Percentiles rank a stretch among this genome's conserved stretches.
Conservation (phyloP, 2,888 invertebrate species). For the Asteroscopus sphinx region DNA sequence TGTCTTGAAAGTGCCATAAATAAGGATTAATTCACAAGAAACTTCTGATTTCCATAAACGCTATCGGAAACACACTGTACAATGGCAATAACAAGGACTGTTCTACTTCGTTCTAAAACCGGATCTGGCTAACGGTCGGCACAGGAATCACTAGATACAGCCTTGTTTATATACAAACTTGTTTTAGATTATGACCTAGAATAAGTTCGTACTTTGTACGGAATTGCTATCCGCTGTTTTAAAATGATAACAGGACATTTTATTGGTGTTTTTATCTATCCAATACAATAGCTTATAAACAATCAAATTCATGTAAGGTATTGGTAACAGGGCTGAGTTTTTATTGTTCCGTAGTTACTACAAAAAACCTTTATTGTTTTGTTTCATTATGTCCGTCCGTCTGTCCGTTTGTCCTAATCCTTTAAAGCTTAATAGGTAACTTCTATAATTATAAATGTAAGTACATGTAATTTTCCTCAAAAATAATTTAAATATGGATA, state of each 20-base stretch:
- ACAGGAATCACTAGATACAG: conserved; percentile 52
- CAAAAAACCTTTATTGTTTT: too few species aligned
- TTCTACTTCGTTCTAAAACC: conserved; percentile 45
- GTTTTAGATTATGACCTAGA: conserved; percentile 54
- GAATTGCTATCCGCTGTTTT: conserved; percentile 23
- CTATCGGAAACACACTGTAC: conserved; percentile 26
- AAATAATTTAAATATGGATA: too few species aligned
- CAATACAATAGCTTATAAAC: too few species aligned
- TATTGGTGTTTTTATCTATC: neutral
- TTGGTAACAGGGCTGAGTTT: too few species aligned
- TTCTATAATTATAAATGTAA: too few species aligned
- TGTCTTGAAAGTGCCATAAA: too few species aligned
- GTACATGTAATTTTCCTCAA: too few species aligned
- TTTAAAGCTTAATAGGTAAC: too few species aligned
- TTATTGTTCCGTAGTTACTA: too few species aligned
- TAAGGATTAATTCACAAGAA: conserved; percentile 2
- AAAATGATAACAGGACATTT: conserved; percentile 9
- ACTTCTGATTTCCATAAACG: conserved; percentile 14
- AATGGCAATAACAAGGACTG: conserved; percentile 43
- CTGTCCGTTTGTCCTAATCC: too few species aligned
- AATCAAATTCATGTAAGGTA: too few species aligned
- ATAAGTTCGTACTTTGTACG: conserved; percentile 21
- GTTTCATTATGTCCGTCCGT: too few species aligned
- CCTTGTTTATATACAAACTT: conserved; percentile 51
- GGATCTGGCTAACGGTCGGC: conserved; percentile 53